Evolutionary conservation across 2,113 vertebrate genomes (phyloP).

Genomic region (Donacobius atricapilla): DNA sequence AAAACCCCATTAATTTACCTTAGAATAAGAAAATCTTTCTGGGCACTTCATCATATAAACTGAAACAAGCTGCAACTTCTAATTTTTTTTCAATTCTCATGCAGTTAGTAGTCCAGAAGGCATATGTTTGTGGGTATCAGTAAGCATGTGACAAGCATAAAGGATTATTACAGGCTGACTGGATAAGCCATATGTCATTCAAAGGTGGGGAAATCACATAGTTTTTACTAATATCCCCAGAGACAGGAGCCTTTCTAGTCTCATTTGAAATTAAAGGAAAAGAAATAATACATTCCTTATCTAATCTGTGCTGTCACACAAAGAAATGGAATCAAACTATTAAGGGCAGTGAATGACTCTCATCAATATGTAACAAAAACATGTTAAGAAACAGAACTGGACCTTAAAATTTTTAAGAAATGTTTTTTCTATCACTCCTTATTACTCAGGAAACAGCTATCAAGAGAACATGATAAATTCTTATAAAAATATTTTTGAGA

Average conservation of each 20-base stretch:
- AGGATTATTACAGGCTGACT: not conserved
- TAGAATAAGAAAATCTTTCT: not conserved
- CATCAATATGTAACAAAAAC: not conserved
- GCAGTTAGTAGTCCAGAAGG: not conserved
- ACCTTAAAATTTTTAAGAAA: not conserved
- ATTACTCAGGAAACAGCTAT: not conserved
- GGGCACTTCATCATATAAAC: not conserved
- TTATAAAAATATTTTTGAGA: not conserved
- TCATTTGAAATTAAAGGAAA: conserved; percentile 10
- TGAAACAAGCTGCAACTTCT: not conserved
- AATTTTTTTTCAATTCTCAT: not conserved
- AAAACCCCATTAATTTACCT: rapidly evolving
- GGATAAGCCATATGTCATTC: conserved; percentile 10
- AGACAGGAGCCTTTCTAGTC: not conserved
- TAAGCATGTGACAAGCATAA: not conserved
- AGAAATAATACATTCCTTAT: not conserved
- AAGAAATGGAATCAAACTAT: not conserved
- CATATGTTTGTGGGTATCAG: not conserved
- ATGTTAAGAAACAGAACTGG: not conserved
- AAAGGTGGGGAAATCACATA: not conserved
- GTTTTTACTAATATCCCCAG: not conserved
- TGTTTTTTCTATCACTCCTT: not conserved
- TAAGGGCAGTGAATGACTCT: not conserved
- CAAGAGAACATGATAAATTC: not conserved
- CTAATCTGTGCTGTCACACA: not conserved